These are phyloP conservation scores for Coregonus clupeaformis DNA, from an alignment of 2,113 vertebrate species.

Conservation along the genomic window DNA sequence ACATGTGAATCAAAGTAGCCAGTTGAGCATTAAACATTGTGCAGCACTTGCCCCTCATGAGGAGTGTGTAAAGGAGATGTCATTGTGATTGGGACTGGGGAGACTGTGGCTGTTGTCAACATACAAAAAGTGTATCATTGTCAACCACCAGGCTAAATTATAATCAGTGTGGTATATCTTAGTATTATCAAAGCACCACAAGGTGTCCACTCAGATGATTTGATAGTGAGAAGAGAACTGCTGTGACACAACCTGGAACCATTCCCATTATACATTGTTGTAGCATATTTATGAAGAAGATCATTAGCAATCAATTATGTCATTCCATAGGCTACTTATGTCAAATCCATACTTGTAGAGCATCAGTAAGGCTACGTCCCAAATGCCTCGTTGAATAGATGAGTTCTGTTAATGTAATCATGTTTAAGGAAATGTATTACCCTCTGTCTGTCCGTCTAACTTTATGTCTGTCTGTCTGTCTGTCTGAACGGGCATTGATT, in stretches of 20 bases:
- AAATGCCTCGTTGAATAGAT: conserved; percentile 42
- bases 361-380: neutral
- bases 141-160: neutral
- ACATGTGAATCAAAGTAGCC: neutral
- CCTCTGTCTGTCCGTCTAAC: conserved; percentile 14
- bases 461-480: neutral
- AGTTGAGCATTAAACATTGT: neutral
- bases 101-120: neutral
- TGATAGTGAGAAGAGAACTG: too few relatives aligned
- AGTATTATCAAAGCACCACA: too few relatives aligned
- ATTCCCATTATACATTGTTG: neutral
- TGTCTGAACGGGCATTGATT: conserved; percentile 23
- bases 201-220: too few relatives aligned
- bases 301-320: too few relatives aligned
- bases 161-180: neutral
- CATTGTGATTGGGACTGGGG: neutral
- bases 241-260: neutral
- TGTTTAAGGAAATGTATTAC: conserved; percentile 32
- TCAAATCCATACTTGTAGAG: neutral
- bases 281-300: too few relatives aligned
- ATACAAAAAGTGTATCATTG: neutral
- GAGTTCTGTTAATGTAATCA: conserved; percentile 39
- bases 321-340: too few relatives aligned
- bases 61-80: neutral
- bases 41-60: neutral